Evolutionary conservation across 2,888 invertebrate genomes (phyloP).

Genomic region (Athalia rosae): DNA sequence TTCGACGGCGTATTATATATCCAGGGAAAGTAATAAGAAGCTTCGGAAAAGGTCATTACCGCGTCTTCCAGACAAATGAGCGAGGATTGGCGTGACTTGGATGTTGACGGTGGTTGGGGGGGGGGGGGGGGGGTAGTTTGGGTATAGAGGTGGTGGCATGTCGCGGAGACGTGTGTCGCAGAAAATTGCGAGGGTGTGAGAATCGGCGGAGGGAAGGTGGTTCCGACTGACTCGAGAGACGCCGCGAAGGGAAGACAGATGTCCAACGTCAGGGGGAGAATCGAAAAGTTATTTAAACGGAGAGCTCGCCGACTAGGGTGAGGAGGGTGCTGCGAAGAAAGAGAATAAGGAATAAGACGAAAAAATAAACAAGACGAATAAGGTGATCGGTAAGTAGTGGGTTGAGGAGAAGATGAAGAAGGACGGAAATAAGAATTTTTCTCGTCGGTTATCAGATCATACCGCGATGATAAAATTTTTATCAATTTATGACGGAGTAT

Average conservation of each 20-base stretch:
- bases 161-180: too few species aligned
- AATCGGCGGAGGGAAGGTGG: constrained; percentile 53
- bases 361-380: too few species aligned
- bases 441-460: too few species aligned
- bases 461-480: too few species aligned
- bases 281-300: constrained; percentile 61
- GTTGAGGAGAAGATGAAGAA: too few species aligned
- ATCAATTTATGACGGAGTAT: too few species aligned
- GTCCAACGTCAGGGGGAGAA: constrained; percentile 61
- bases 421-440: too few species aligned
- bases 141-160: too few species aligned
- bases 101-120: constrained; percentile 54
- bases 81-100: constrained; percentile 58
- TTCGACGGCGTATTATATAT: constrained; percentile 44
- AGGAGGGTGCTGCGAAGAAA: too few species aligned
- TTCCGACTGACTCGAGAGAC: constrained; percentile 58
- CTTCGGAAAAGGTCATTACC: constrained; percentile 58
- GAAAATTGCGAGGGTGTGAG: background rate
- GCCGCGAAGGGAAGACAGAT: constrained; percentile 56
- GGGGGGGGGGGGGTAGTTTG: background rate
- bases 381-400: too few species aligned
- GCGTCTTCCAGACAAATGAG: constrained; percentile 60
- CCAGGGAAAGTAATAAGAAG: constrained; percentile 58
- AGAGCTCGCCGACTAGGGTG: background rate
- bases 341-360: too few species aligned